Base-by-base conservation (phyloP, 2,888 invertebrate genomes). In the Synanthedon formicaeformis region DNA sequence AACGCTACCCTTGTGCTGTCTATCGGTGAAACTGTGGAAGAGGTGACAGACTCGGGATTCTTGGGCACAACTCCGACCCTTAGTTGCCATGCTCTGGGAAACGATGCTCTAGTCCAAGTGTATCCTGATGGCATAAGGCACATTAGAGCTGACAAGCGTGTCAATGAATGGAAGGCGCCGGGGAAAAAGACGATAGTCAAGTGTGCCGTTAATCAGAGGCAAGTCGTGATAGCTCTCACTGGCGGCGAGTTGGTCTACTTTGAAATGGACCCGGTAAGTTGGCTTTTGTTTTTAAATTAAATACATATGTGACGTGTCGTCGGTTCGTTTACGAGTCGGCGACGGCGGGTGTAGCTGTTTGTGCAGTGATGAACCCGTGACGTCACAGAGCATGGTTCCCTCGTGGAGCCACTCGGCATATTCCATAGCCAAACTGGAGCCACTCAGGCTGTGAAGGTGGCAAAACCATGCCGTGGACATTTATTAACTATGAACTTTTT, bases 11-110 rank as follows among this genome's bases (percentile, higher is more conserved):
- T 99, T 71, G 99, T 99, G 60, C 91, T 99, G 69, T 98, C 98
- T 66, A 99, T 99, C 76, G 99, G 99, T 63, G 99, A 99, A 84
- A 99, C 99, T 12, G 99, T 99, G n/a, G 99, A 99, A 84, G 99
- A 99, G 93, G 99, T 99, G 23, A 98, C 99, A 0, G 99, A 99
- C 82, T 99, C 99, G 58, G 99, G 99, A 50, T 99, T 99, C 81
- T 89, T 99, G 68, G 99, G 99, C 56, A 99, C 99, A 0, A 99
- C 99, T 0, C 98, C 99, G 0, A 99, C 99, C 0, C 88, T 99
- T n/a, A 96, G 97, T 58, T 99, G 99, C 83, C 97, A 98, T 10
- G 96, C 98, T 41, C 90, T 99, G 34, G 99, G 99, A 53, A 98
- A 96, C 71, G 99, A 99, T 84, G 98, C 99, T 1, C 88, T 99